Evolutionary conservation across 2,113 vertebrate genomes (phyloP).

Genomic region (Piaya cayana): DNA sequence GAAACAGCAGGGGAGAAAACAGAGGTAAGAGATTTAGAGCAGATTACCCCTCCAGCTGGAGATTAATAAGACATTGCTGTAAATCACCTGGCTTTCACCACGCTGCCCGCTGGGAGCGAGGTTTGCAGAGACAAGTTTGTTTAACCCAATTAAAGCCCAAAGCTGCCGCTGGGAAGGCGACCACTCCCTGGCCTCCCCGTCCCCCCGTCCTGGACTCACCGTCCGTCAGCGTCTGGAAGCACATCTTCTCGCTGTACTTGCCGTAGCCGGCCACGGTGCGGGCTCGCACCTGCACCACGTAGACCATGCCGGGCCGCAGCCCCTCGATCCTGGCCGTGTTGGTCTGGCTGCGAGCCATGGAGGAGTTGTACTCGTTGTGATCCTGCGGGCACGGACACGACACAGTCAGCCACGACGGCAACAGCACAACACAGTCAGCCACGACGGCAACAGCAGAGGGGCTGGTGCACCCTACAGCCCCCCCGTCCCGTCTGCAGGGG

Average conservation of each 20-base stretch:
- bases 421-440: fast-evolving
- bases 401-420: not conserved
- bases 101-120: not conserved
- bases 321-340: constrained; percentile 92
- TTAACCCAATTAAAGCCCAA: not conserved
- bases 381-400: constrained; percentile 75
- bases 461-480: fast-evolving
- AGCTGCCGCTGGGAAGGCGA: not conserved
- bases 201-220: constrained; percentile 76
- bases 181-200: not conserved
- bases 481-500: not conserved
- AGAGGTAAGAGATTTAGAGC: not conserved
- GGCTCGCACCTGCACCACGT: constrained; percentile 96
- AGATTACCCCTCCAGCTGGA: not conserved
- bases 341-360: constrained; percentile 91
- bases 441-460: fast-evolving
- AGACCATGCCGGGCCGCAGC: constrained; percentile 89
- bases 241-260: constrained; percentile 99
- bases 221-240: constrained; percentile 97
- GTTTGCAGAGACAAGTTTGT: not conserved
- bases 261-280: constrained; percentile 96
- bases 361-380: constrained; percentile 94
- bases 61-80: not conserved
- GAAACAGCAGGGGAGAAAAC: not conserved
- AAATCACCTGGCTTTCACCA: not conserved